These are phyloP conservation scores for Nomada fabriciana DNA, from an alignment of 2,888 invertebrate genomes.

Conservation along the genomic window DNA sequence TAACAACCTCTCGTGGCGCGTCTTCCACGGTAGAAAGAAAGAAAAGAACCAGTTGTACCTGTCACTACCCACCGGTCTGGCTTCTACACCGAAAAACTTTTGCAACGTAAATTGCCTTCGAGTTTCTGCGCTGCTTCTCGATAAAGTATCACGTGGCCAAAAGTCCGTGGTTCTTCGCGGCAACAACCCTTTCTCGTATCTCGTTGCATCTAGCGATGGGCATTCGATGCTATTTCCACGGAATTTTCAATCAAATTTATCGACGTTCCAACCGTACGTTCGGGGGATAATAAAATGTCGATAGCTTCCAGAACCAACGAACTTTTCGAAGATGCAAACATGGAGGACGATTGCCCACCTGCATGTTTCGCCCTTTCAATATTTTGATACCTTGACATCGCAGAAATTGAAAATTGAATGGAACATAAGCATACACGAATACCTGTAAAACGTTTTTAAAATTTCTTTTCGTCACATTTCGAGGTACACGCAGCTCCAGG, in stretches of 20 bases:
- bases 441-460: too few relatives aligned
- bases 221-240: conserved; percentile 24
- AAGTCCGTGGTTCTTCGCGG: conserved; percentile 10
- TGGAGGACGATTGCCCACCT: conserved; percentile 5
- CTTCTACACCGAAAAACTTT: conserved; percentile 28
- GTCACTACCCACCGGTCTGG: conserved; percentile 28
- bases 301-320: not conserved
- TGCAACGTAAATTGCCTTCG: conserved; percentile 48
- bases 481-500: too few relatives aligned
- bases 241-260: conserved; percentile 47
- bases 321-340: not conserved
- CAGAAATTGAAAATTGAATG: not conserved
- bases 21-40: conserved; percentile 9
- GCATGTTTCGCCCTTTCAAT: not conserved
- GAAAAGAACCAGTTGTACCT: conserved; percentile 37
- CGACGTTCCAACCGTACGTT: not conserved
- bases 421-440: too few relatives aligned
- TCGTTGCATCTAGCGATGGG: conserved; percentile 34
- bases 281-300: conserved; percentile 29
- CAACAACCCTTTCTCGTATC: conserved; percentile 13
- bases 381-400: not conserved
- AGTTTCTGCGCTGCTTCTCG: conserved; percentile 38
- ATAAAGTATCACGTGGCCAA: conserved; percentile 50
- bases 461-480: too few relatives aligned
- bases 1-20: conserved; percentile 14